Evolutionary conservation across 2,888 invertebrate genomes (phyloP), one percentile per base, ranked within the genome.

Genomic region (Syrphus vitripennis): DNA sequence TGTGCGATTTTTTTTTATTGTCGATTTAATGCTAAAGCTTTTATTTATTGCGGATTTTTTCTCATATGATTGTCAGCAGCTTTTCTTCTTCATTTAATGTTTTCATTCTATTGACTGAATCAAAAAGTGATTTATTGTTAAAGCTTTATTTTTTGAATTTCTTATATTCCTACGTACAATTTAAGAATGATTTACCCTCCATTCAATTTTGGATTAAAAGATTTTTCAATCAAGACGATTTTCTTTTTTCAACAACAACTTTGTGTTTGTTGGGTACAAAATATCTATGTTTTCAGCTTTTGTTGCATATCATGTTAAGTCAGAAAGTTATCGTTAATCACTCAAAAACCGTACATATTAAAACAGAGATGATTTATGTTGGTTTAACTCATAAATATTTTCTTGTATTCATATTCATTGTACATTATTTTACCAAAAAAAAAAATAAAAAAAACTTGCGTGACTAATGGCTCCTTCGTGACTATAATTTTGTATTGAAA

Each of bases 381-480:
- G 6, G 14, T 59, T 55, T 9, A 7, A 1, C 16, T 16, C 16
- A 14, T 29, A 29, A 26, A 55, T 55, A 55, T 29, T 29, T n/a
- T n/a, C n/a, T n/a, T n/a, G n/a, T n/a, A n/a, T n/a, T n/a, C n/a
- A n/a, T n/a, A n/a, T n/a, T n/a, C n/a, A n/a, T n/a, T n/a, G n/a
- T n/a, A n/a, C n/a, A n/a, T n/a, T n/a, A n/a, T n/a, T n/a, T n/a
- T n/a, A n/a, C n/a, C n/a, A n/a, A n/a, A n/a, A n/a, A n/a, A n/a
- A n/a, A n/a, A n/a, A n/a, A n/a, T n/a, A n/a, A n/a, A n/a, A 12
- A 4, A 4, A 57, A 16, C 19, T 37, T 59, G 59, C 59, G 59
- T 59, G 59, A 59, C 59, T 21, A 59, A 59, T 59, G 34, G 34
- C 59, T 59, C 14, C 14, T 59, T 34, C 59, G 59, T 59, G 59